Evolutionary conservation across 2,797 vertebrate species (phyloP).

Genomic region (Nothura maculosa): DNA sequence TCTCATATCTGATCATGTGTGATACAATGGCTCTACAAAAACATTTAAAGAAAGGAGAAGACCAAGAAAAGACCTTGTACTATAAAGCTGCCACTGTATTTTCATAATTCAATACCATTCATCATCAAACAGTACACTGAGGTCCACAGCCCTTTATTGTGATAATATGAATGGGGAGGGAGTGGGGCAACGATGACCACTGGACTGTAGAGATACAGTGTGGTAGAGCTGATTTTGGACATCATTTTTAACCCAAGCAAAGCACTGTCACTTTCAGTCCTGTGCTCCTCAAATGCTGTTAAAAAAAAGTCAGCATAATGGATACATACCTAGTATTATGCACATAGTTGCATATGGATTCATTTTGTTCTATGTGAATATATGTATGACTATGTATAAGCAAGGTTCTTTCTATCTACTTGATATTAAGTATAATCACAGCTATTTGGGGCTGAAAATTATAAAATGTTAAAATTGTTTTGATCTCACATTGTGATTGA

Average conservation of each 20-base stretch:
- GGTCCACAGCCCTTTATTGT: background rate
- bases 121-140: background rate
- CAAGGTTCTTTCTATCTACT: background rate
- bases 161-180: background rate
- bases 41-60: background rate
- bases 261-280: background rate
- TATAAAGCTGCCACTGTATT: background rate
- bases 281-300: background rate
- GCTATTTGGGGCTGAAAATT: background rate
- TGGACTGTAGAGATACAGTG: background rate
- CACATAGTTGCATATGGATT: background rate
- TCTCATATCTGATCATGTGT: background rate
- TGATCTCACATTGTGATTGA: background rate
- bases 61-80: background rate
- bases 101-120: background rate
- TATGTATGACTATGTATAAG: background rate
- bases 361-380: background rate
- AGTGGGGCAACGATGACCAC: background rate
- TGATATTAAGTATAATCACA: background rate
- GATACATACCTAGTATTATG: background rate
- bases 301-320: background rate
- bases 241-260: background rate
- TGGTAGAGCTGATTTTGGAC: background rate
- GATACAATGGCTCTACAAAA: background rate
- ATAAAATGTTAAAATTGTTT: background rate